Base-by-base conservation (phyloP, 2,888 invertebrate genomes). In the Metallyticus violacea region DNA sequence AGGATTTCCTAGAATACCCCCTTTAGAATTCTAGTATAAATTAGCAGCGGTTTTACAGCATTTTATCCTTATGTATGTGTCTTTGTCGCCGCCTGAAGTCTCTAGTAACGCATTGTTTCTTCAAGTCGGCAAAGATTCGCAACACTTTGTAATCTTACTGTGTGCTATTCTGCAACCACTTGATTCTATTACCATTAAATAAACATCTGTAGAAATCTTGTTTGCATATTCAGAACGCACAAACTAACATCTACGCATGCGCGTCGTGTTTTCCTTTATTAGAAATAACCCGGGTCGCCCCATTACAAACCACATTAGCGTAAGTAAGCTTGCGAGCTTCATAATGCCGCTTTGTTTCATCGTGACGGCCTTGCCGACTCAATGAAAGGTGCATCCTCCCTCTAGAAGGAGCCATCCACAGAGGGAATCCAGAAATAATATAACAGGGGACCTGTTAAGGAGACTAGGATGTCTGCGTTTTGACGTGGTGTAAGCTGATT, bases 401-500 rank as follows among this genome's bases (percentile, higher is more conserved):
- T 40, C 40, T 62, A 22, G 15, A 62, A 62, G 40, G 40, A 62
- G 40, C 22, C 40, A 62, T 15, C 40, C 22, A n/a, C n/a, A n/a
- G n/a, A n/a, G n/a, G n/a, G n/a, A n/a, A n/a, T n/a, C n/a, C n/a
- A n/a, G n/a, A n/a, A n/a, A n/a, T n/a, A n/a, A n/a, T n/a, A n/a
- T n/a, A n/a, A n/a, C n/a, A n/a, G n/a, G n/a, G n/a, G n/a, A n/a
- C 15, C 15, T 22, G 40, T 62, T 62, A 62, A 62, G 40, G 40
- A 62, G 40, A 62, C 40, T 15, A 15, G 15, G 15, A 62, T 62
- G 40, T 62, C 40, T 62, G 40, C 40, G 40, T 62, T 62, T 62
- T 62, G 40, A 62, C 7, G 29, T 15, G 22, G 30, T 26, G 27
- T 85, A 85, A 85, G 85, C 85, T 79, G 85, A 85, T 85, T 85